A percentile compares a stretch with the other conserved stretches of the same genome.
Conservation (phyloP, 2,888 invertebrate species). For the Drosophila diplacantha region DNA sequence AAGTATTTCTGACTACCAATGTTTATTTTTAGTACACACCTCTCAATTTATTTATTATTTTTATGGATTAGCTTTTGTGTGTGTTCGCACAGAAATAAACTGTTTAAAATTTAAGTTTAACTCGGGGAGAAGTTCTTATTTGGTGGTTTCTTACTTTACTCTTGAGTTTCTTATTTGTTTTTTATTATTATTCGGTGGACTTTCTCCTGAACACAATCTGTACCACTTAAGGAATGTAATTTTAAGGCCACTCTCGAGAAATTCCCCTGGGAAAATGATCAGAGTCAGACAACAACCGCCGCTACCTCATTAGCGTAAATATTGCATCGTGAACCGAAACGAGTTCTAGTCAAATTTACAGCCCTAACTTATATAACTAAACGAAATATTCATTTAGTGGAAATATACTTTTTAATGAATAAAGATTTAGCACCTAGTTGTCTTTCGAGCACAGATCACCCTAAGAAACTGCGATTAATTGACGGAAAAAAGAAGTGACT, state of each 20-base stretch:
- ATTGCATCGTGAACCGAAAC: constrained; percentile 37
- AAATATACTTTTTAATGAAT: constrained; percentile 31
- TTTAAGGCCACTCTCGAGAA: constrained; percentile 47
- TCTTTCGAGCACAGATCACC: constrained; percentile 51
- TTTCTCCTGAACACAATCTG: constrained; percentile 3
- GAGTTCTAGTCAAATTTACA: constrained; percentile 57
- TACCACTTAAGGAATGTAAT: constrained; percentile 39
- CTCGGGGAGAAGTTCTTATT: constrained; percentile 6
- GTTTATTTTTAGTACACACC: constrained; percentile 52
- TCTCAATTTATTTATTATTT: constrained; percentile 61
- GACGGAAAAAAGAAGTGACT: constrained; percentile 32
- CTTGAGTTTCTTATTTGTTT: neutral
- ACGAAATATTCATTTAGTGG: constrained; percentile 13
- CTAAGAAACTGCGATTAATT: constrained; percentile 30
- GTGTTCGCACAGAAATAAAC: constrained; percentile 55
- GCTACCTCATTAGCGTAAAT: constrained; percentile 76
- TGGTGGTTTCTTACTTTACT: constrained; percentile 12
- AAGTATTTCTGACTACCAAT: constrained; percentile 60
- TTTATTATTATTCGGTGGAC: neutral
- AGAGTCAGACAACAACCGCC: constrained; percentile 63
- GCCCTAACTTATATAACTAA: constrained; percentile 15
- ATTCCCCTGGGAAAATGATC: constrained; percentile 26
- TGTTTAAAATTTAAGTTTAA: constrained; percentile 45
- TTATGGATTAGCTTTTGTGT: constrained; percentile 46
- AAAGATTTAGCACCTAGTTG: constrained; percentile 54